Evolutionary conservation across 2,888 invertebrate genomes (phyloP).

Genomic region (Cosmorhoe ocellata): DNA sequence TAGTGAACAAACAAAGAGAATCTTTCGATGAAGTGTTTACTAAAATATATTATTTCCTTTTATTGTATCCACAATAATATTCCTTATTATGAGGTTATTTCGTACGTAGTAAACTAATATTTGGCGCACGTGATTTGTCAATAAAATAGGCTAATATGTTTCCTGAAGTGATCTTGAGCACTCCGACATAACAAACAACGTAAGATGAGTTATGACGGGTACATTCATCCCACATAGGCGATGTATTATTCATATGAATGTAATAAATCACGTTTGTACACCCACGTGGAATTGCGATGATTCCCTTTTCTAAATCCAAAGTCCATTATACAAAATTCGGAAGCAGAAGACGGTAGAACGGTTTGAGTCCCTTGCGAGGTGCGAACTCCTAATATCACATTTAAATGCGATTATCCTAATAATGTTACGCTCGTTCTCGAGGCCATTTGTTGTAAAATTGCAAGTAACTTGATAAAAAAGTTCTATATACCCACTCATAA

Average conservation of each 20-base stretch:
- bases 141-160: slow-evolving; percentile 39
- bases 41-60: background rate
- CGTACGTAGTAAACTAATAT: slow-evolving; percentile 6
- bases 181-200: slow-evolving; percentile 45
- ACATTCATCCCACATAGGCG: slow-evolving; percentile 50
- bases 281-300: slow-evolving; percentile 51
- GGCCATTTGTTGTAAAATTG: too few relatives aligned
- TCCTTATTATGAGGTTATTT: slow-evolving; percentile 7
- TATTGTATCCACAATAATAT: background rate
- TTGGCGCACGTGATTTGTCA: slow-evolving; percentile 28
- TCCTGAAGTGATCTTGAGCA: slow-evolving; percentile 33
- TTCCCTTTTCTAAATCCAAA: slow-evolving; percentile 51
- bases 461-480: too few relatives aligned
- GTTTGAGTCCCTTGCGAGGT: slow-evolving; percentile 31
- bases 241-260: slow-evolving; percentile 63
- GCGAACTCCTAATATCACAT: slow-evolving; percentile 33
- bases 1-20: too few relatives aligned
- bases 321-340: slow-evolving; percentile 52
- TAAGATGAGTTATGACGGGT: slow-evolving; percentile 49
- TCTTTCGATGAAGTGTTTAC: slow-evolving; percentile 1
- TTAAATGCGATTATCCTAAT: slow-evolving; percentile 38
- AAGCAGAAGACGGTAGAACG: slow-evolving; percentile 35
- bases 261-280: slow-evolving; percentile 62
- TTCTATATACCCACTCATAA: slow-evolving; percentile 11
- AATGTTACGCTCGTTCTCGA: slow-evolving; percentile 23